Conservation (phyloP, 2,888 invertebrate species). For the Ischnus inquisitorius region DNA sequence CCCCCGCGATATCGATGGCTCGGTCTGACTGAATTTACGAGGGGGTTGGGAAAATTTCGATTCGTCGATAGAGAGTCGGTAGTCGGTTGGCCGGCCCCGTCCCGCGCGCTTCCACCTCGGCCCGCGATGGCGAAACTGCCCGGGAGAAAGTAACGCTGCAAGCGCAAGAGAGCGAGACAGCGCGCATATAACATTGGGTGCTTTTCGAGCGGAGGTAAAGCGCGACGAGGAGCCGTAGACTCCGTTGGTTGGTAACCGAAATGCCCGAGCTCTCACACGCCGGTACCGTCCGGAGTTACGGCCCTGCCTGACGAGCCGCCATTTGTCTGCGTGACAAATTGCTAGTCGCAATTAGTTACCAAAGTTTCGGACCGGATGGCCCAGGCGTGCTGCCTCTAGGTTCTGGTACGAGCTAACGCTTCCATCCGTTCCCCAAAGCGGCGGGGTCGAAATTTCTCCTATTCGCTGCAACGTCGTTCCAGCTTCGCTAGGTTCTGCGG, state of each 20-base stretch:
- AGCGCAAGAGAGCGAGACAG: background rate
- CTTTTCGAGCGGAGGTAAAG: constrained; percentile 42
- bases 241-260: constrained; percentile 11
- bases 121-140: constrained; percentile 3
- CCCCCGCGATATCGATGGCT: constrained; percentile 68
- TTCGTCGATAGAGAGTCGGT: constrained; percentile 42
- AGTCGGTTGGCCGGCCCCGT: background rate
- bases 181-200: constrained; percentile 1
- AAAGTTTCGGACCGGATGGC: constrained; percentile 80
- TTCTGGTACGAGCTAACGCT: constrained; percentile 34
- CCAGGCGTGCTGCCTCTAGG: constrained; percentile 65
- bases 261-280: constrained; percentile 1
- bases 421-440: constrained; percentile 61
- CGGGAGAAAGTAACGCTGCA: constrained; percentile 48
- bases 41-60: constrained; percentile 58
- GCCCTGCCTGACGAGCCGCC: constrained; percentile 79
- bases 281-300: constrained; percentile 67
- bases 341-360: constrained; percentile 83
- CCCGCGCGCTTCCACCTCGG: too few species aligned
- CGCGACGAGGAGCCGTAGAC: constrained; percentile 30
- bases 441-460: constrained; percentile 61
- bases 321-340: constrained; percentile 83
- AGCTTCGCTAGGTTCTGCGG: background rate
- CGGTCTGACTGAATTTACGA: constrained; percentile 70
- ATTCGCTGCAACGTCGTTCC: constrained; percentile 49